These are phyloP conservation scores for Sylvia atricapilla DNA, from an alignment of 2,113 vertebrate genomes.

Conservation along the genomic window DNA sequence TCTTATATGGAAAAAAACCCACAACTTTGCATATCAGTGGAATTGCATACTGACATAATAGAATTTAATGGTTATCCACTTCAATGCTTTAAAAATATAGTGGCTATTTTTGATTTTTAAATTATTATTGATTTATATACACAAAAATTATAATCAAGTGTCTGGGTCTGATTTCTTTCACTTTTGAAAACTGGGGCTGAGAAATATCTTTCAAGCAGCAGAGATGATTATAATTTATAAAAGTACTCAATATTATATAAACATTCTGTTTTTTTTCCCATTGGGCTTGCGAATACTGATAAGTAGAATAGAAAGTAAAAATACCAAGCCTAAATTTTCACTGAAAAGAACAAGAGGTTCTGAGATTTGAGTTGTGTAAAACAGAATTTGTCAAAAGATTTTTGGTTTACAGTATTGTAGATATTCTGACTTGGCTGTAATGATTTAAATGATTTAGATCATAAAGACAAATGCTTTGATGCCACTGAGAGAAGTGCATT, in stretches of 20 bases:
- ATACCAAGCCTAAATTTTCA: background rate
- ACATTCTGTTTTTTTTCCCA: background rate
- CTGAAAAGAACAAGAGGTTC: background rate
- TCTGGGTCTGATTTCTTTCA: background rate
- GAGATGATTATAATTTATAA: background rate
- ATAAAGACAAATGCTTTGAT: constrained; percentile 22
- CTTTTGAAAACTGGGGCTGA: background rate
- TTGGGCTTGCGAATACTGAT: background rate
- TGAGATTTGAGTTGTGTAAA: background rate
- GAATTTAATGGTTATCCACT: background rate
- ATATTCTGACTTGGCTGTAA: background rate
- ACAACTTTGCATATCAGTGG: background rate
- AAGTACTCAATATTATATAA: background rate
- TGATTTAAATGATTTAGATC: background rate
- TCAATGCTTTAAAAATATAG: background rate
- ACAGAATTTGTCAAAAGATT: background rate
- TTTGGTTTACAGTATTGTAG: background rate
- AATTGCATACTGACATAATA: background rate
- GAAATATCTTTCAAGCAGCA: background rate
- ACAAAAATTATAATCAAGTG: background rate
- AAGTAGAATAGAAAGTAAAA: background rate
- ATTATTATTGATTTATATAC: background rate
- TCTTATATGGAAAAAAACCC: background rate
- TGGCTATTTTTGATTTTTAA: background rate
- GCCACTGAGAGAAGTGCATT: background rate